Conservation (phyloP, 2,797 vertebrate genomes). For the Streptopelia turtur region DNA sequence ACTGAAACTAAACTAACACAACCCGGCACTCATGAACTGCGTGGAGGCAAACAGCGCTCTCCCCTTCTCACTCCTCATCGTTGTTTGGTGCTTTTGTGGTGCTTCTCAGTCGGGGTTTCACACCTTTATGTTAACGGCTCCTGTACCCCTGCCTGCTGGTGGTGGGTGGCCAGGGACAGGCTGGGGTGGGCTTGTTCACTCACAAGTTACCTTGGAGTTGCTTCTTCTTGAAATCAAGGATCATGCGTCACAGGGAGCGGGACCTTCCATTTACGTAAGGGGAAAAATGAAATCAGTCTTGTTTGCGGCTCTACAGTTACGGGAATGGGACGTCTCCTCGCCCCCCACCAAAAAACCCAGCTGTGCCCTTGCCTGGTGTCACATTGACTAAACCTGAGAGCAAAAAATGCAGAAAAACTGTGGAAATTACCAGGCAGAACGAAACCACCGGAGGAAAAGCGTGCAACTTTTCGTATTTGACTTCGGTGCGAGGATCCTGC, state of each 20-base stretch:
- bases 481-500: background rate
- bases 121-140: background rate
- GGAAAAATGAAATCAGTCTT: conserved; percentile 25
- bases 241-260: background rate
- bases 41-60: background rate
- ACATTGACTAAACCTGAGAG: conserved; percentile 62
- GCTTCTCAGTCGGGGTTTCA: background rate
- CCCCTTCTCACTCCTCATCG: background rate
- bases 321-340: background rate
- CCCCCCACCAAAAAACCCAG: background rate
- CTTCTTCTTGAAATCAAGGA: background rate
- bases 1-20: conserved; percentile 27
- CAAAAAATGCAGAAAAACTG: conserved; percentile 39
- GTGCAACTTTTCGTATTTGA: background rate
- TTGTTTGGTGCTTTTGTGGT: background rate
- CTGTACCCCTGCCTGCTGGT: background rate
- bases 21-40: background rate
- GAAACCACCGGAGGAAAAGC: conserved; percentile 4
- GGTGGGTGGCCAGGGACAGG: background rate
- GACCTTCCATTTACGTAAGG: conserved; percentile 46
- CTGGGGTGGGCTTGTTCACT: background rate
- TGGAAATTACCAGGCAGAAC: conserved; percentile 53
- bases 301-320: background rate
- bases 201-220: background rate
- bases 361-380: fast-evolving